Evolutionary conservation across 2,113 vertebrate genomes (phyloP), one percentile per base, ranked within the genome.

Genomic region (Ceratotherium simum): DNA sequence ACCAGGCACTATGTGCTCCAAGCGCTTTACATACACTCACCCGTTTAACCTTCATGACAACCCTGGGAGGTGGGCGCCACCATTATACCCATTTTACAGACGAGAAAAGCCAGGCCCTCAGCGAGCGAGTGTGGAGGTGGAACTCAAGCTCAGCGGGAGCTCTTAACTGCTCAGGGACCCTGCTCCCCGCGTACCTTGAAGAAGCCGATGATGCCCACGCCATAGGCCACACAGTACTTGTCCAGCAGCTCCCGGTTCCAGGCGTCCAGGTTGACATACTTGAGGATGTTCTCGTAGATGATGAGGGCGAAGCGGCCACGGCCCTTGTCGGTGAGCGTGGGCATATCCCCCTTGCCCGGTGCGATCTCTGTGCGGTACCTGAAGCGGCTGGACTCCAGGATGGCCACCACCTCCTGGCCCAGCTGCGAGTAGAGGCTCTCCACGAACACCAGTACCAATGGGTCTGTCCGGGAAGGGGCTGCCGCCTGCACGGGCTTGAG

Each of bases 221-320:
- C 99, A 0, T 99, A 99, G 98, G 99, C 99, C 98, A 99, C 99
- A 0, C 99, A 99, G 98, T 99, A 99, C 92, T 99, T 99, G 99
- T 99, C 99, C 98, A 99, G 99, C 95, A 99, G 99, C 98, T 99
- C 99, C n/a, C 99, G 98, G 98, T 99, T 99, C 99, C 99, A 99
- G 96, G 99, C 99, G 0, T 99, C 99, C 99, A 99, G 98, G 98
- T 99, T 99, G 80, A 99, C 99, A 0, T 99, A 99, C 98, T 99
- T 99, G 93, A 99, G 99, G 98, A 99, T 99, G 98, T 99, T 99
- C 98, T 99, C 99, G 0, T 99, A 99, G 97, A 99, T 99, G 98
- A 99, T 99, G 90, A 99, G 99, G 0, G 99, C 99, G 58, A 99
- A 99, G 89, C 99, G 99, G 20, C 99, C 99, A 0, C 99, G 98